Base-by-base conservation (phyloP, 2,888 invertebrate genomes). In the Macrophya annulata region DNA sequence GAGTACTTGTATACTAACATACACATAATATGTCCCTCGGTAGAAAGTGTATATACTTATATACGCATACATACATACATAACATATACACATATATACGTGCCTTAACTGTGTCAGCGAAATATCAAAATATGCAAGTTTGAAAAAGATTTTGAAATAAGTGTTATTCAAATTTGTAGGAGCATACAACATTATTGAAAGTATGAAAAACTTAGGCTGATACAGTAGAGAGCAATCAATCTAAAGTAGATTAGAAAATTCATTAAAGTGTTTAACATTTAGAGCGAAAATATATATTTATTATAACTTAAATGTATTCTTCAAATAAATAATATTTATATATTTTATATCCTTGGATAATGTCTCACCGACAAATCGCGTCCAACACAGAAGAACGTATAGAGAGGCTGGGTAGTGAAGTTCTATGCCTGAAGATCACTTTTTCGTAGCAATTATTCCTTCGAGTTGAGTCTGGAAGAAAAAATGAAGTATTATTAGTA, bases 391-490 rank as follows among this genome's bases (percentile, higher is more conserved):
- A 43, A 8, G 45, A 65, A 43, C 10, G 40, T 82, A 25, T 40
- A 25, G 17, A 83, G 68, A 65, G 12, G 1, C 21, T 68, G 8
- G 48, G 45, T 17, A 48, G 9, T 9, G 51, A 71, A 37, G n/a
- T 43, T 37, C 17, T 48, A 15, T 3, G 5, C 31, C 31, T n/a
- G 68, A 25, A 43, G 82, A 84, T 95, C 95, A 98, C 94, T 98
- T 98, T 95, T 98, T 98, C 45, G 98, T 98, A 85, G 98, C 98
- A 89, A 98, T 98, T 89, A 99, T 98, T 89, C 98, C 98, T 94
- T 99, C 98, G 88, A 99, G 94, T 95, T 99, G 98, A 74, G 98
- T 97, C 97, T 97, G 94, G 91, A 95, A 94, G 88, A 88, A 90
- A 90, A 89, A 87, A 86, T 37, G 21, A 71, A 40, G 15, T 72